Percentiles rank a stretch among this genome's conserved stretches.
These are phyloP conservation scores for Scaptomyza parva DNA, from an alignment of 2,888 invertebrate species.

Conservation along the genomic window DNA sequence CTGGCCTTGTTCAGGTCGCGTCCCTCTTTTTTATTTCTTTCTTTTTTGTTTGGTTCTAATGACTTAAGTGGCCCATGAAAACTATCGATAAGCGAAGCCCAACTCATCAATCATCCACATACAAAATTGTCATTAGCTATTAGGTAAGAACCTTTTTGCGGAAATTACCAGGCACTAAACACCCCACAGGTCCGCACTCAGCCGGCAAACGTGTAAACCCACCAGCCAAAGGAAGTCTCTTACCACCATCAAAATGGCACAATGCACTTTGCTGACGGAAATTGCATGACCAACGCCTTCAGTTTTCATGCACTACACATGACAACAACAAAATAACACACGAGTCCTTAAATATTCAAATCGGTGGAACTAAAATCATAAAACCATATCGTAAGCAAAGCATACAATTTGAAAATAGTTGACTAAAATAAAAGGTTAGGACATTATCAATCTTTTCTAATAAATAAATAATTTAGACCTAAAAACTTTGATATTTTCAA, in stretches of 20 bases:
- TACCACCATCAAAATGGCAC: slow-evolving; percentile 38
- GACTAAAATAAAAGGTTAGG: not conserved
- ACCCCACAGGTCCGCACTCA: not conserved
- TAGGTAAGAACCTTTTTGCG: slow-evolving; percentile 27
- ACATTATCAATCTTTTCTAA: too few species aligned
- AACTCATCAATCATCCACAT: slow-evolving; percentile 53
- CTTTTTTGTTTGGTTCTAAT: slow-evolving; percentile 13
- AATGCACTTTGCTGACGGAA: slow-evolving; percentile 60
- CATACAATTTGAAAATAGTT: slow-evolving; percentile 14
- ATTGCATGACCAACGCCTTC: slow-evolving; percentile 65
- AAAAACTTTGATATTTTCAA: too few species aligned
- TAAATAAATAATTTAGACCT: too few species aligned
- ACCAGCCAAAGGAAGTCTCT: not conserved
- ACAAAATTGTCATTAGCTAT: slow-evolving; percentile 56
- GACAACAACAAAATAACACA: slow-evolving; percentile 1
- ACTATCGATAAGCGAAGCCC: slow-evolving; percentile 32
- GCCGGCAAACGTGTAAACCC: not conserved
- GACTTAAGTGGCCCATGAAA: slow-evolving; percentile 43
- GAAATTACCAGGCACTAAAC: slow-evolving; percentile 30
- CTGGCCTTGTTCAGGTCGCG: slow-evolving; percentile 48
- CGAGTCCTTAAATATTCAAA: slow-evolving; percentile 29
- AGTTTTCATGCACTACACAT: slow-evolving; percentile 29
- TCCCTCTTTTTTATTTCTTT: not conserved
- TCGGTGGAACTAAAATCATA: slow-evolving; percentile 2
- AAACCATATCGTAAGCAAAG: slow-evolving; percentile 22